Evolutionary conservation across 2,113 vertebrate genomes (phyloP).

Genomic region (Clarias magur): DNA sequence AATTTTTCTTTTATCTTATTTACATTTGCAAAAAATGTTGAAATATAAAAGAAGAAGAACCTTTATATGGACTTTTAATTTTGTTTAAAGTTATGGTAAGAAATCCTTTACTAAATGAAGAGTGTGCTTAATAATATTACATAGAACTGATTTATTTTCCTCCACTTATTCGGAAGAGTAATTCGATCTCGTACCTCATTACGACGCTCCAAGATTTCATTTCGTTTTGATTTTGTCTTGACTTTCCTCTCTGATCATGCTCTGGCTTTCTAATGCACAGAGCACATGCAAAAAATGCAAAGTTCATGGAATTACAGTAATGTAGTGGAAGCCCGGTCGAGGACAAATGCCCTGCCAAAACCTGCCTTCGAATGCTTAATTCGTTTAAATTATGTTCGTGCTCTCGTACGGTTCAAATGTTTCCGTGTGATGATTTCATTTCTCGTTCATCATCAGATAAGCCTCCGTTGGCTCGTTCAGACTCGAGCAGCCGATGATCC

Average conservation of each 20-base stretch:
- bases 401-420: conserved; percentile 11
- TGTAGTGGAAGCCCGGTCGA: background rate
- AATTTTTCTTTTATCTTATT: background rate
- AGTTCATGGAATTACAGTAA: background rate
- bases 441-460: conserved; percentile 31
- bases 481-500: background rate
- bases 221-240: background rate
- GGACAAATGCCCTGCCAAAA: background rate
- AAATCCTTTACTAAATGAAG: background rate
- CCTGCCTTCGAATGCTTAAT: conserved; percentile 10
- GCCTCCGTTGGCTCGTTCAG: conserved; percentile 9
- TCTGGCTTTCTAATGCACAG: background rate
- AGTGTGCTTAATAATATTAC: background rate
- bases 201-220: background rate
- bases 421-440: conserved; percentile 28
- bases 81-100: background rate
- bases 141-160: background rate
- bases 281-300: background rate
- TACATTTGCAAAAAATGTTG: background rate
- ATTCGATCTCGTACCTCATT: background rate
- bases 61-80: background rate
- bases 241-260: background rate
- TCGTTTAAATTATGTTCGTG: conserved; percentile 45
- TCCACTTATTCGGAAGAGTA: background rate
- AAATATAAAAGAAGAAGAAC: background rate